phyloP scores from a whole-genome alignment of 2,888 invertebrate species.

The Crematogaster levior region DNA sequence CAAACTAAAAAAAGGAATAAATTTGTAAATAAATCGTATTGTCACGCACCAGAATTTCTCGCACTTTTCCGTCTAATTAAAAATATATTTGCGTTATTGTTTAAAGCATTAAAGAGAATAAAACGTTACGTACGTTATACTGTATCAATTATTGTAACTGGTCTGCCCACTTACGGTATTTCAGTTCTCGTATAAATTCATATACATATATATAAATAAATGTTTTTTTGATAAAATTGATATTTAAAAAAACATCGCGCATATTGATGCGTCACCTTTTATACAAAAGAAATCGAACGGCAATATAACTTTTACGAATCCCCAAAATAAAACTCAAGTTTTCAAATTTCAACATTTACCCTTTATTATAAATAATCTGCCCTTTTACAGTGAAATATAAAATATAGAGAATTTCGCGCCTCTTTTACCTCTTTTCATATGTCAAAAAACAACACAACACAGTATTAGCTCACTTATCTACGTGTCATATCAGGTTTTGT shows the following conservation, averaged over 20 bases:
- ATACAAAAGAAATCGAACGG: not conserved
- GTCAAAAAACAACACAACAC: conserved; percentile 59
- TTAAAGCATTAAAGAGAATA: conserved; percentile 16
- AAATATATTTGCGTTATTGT: conserved; percentile 49
- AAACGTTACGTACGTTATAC: not conserved
- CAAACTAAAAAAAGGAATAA: conserved; percentile 5
- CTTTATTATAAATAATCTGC: conserved; percentile 78
- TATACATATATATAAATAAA: too few relatives aligned
- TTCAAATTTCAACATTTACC: conserved; percentile 76
- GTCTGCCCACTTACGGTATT: not conserved
- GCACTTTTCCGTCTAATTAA: conserved; percentile 57
- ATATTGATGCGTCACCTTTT: too few relatives aligned
- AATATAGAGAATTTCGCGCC: conserved; percentile 74
- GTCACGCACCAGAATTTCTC: conserved; percentile 42
- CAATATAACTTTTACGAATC: conserved; percentile 11
- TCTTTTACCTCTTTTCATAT: not conserved
- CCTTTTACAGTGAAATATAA: conserved; percentile 80
- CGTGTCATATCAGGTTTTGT: conserved; percentile 62
- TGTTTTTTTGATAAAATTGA: conserved; percentile 40
- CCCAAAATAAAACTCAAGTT: conserved; percentile 64
- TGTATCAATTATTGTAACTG: not conserved
- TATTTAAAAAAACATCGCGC: conserved; percentile 39
- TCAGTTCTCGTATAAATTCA: conserved; percentile 15
- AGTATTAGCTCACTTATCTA: conserved; percentile 67
- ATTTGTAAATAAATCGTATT: conserved; percentile 56